These are phyloP conservation scores for Tetragonula carbonaria DNA, from an alignment of 2,888 invertebrate species.

Conservation along the genomic window DNA sequence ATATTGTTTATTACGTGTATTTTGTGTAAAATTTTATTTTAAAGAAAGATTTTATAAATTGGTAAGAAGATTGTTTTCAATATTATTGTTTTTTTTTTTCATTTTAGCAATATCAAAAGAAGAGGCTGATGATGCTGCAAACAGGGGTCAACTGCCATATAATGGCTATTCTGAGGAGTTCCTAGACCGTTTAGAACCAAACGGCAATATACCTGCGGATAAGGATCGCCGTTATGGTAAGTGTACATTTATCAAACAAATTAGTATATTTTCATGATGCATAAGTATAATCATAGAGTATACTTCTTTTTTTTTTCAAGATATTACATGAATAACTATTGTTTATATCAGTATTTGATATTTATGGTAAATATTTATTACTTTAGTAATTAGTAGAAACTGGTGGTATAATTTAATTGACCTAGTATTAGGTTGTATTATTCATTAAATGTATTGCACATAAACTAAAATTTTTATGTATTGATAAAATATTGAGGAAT, in stretches of 20 bases:
- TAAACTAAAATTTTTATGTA: slow-evolving; percentile 39
- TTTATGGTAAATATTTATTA: slow-evolving; percentile 23
- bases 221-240: slow-evolving; percentile 91
- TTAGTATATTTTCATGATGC: background rate
- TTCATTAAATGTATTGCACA: slow-evolving; percentile 21
- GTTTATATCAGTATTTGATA: slow-evolving; percentile 32
- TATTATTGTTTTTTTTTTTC: slow-evolving; percentile 58
- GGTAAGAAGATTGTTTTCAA: background rate
- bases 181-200: slow-evolving; percentile 96
- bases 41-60: background rate
- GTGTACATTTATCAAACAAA: slow-evolving; percentile 18
- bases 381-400: slow-evolving; percentile 25
- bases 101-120: slow-evolving; percentile 95
- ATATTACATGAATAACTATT: slow-evolving; percentile 39
- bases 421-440: slow-evolving; percentile 9
- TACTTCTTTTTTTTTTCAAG: slow-evolving; percentile 23
- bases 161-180: slow-evolving; percentile 98
- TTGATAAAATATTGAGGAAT: slow-evolving; percentile 46
- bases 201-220: slow-evolving; percentile 95
- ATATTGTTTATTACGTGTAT: background rate
- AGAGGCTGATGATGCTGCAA: slow-evolving; percentile 90
- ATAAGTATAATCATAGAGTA: slow-evolving; percentile 7
- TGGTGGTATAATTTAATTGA: slow-evolving; percentile 17
- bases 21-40: background rate
- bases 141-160: slow-evolving; percentile 92